Conservation (phyloP, 2,797 vertebrate genomes). For the Tachyglossus aculeatus region DNA sequence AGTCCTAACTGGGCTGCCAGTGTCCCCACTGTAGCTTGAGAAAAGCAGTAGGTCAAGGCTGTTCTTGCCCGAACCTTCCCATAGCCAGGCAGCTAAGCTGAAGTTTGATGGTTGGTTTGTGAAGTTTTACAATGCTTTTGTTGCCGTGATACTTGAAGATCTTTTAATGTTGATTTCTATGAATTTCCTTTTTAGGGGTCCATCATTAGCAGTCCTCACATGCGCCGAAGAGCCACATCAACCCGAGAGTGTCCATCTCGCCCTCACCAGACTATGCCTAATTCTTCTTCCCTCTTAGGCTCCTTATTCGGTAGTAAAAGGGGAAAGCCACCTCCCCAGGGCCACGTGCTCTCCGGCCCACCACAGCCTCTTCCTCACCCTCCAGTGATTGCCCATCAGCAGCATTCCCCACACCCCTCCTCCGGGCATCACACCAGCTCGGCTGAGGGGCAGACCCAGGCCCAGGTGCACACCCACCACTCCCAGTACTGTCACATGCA, state of each 20-base stretch:
- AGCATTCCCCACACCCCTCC: slow-evolving; percentile 71
- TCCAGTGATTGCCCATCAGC: slow-evolving; percentile 77
- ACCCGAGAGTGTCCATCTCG: slow-evolving; percentile 92
- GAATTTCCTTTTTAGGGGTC: slow-evolving; percentile 90
- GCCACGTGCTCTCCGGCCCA: slow-evolving; percentile 73
- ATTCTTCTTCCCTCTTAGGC: slow-evolving; percentile 92
- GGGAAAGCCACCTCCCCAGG: slow-evolving; percentile 85
- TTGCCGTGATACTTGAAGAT: slow-evolving; percentile 58
- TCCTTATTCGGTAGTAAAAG: slow-evolving; percentile 90
- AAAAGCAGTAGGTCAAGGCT: background rate
- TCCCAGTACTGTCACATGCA: slow-evolving; percentile 85
- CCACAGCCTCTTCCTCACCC: slow-evolving; percentile 76
- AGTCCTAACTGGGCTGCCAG: background rate
- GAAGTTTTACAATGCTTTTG: slow-evolving; percentile 61
- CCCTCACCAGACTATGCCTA: slow-evolving; percentile 86
- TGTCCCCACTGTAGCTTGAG: background rate
- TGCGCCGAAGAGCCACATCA: slow-evolving; percentile 88
- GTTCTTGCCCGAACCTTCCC: background rate
- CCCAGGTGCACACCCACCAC: slow-evolving; percentile 79
- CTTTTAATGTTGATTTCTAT: slow-evolving; percentile 81
- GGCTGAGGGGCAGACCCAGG: slow-evolving; percentile 69
- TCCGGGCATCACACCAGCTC: slow-evolving; percentile 83
- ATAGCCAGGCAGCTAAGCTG: background rate
- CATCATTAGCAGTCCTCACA: slow-evolving; percentile 99
- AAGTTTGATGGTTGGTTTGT: slow-evolving; percentile 67